Conservation (phyloP, 1,140 invertebrate genomes). For the Lanistes nyassanus region DNA sequence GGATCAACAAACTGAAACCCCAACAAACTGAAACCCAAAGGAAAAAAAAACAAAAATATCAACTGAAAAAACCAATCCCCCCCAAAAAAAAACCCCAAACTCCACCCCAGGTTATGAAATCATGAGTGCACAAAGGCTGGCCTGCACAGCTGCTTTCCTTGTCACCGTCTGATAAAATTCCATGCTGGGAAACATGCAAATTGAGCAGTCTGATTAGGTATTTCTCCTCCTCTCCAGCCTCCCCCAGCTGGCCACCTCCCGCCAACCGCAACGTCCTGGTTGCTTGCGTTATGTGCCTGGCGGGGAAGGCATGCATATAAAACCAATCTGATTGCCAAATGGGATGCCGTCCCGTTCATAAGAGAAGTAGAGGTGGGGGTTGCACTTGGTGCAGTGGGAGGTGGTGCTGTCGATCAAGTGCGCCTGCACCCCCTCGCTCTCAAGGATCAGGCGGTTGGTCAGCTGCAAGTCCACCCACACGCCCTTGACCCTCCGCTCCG, state of each 20-base stretch:
- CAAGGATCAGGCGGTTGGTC: slow-evolving; percentile 36
- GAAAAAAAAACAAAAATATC: too few relatives aligned
- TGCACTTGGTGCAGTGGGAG: slow-evolving; percentile 37
- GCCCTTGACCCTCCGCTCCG: too few relatives aligned
- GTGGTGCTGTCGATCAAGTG: slow-evolving; percentile 39
- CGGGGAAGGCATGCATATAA: slow-evolving; percentile 32
- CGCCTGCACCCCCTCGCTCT: slow-evolving; percentile 35
- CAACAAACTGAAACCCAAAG: too few relatives aligned
- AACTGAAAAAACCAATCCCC: too few relatives aligned
- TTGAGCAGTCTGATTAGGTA: too few relatives aligned
- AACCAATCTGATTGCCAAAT: slow-evolving; percentile 53
- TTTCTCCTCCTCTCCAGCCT: too few relatives aligned
- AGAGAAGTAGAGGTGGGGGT: slow-evolving; percentile 41
- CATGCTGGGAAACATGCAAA: background rate
- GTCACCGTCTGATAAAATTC: background rate
- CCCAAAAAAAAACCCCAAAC: too few relatives aligned
- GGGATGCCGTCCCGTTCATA: slow-evolving; percentile 41
- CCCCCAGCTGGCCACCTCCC: background rate
- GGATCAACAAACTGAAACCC: too few relatives aligned
- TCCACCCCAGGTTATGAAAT: too few relatives aligned
- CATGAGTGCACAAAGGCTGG: too few relatives aligned
- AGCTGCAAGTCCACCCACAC: slow-evolving; percentile 24
- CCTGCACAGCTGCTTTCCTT: background rate
- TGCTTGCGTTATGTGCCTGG: background rate
- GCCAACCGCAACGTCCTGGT: background rate